These are phyloP conservation scores for Pseudomyrmex dendroicus DNA, from an alignment of 1,140 invertebrate species.

Conservation along the genomic window DNA sequence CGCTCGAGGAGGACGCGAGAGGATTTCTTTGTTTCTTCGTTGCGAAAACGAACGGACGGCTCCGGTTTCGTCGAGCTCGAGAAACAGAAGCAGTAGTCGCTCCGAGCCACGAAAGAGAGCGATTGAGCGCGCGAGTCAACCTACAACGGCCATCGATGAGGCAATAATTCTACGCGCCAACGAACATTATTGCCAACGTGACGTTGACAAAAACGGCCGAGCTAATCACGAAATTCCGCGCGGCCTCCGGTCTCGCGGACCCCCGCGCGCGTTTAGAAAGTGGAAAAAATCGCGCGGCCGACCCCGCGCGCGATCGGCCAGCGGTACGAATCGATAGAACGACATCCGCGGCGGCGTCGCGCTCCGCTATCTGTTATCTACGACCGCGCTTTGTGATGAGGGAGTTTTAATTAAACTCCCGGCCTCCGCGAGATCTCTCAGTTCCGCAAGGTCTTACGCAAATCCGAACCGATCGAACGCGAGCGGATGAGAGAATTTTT, in stretches of 20 bases:
- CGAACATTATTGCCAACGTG: conserved; percentile 82
- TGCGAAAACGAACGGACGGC: conserved; percentile 22
- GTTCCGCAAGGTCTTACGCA: not conserved
- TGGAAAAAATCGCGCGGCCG: conserved; percentile 76
- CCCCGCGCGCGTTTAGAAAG: conserved; percentile 78
- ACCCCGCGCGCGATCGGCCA: not conserved
- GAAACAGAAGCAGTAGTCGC: conserved; percentile 15
- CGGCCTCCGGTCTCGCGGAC: conserved; percentile 63
- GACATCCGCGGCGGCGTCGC: not conserved
- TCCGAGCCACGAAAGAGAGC: conserved; percentile 38
- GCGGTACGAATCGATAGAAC: conserved; percentile 32
- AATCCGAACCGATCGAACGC: not conserved
- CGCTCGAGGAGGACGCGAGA: not conserved
- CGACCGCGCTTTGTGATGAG: conserved; percentile 12
- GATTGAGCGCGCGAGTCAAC: conserved; percentile 37
- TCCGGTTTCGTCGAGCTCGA: conserved; percentile 24
- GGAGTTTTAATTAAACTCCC: conserved; percentile 25
- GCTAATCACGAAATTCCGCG: conserved; percentile 80
- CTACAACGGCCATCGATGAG: conserved; percentile 72
- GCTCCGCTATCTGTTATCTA: conserved; percentile 40
- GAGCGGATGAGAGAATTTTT: not conserved
- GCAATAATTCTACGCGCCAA: conserved; percentile 83
- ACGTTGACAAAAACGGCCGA: conserved; percentile 74
- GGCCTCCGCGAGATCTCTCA: not conserved
- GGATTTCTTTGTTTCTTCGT: conserved; percentile 31